Conservation (phyloP, 2,888 invertebrate genomes). For the Brenthis ino region DNA sequence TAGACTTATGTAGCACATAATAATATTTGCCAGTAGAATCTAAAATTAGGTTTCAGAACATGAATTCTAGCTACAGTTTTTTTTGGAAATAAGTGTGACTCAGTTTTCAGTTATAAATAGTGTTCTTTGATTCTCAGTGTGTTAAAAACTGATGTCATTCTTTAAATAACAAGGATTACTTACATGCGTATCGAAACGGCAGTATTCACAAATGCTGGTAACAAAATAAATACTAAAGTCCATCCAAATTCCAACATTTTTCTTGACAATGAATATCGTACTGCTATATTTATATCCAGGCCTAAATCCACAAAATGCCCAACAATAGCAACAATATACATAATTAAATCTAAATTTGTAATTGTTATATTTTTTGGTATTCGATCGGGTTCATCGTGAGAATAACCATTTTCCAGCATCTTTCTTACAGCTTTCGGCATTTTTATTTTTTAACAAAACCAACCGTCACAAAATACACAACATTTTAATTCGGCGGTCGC, state of each 20-base stretch:
- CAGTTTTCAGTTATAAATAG: slow-evolving; percentile 7
- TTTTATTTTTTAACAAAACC: slow-evolving; percentile 33
- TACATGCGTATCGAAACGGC: slow-evolving; percentile 88
- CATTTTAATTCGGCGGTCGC: slow-evolving; percentile 9
- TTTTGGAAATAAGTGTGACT: not conserved
- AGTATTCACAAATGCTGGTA: slow-evolving; percentile 89
- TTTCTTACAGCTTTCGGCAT: slow-evolving; percentile 64
- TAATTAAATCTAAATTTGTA: slow-evolving; percentile 84
- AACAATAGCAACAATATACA: slow-evolving; percentile 85
- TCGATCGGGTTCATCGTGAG: slow-evolving; percentile 82
- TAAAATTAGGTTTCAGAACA: not conserved
- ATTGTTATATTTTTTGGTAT: slow-evolving; percentile 83
- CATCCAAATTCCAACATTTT: slow-evolving; percentile 84
- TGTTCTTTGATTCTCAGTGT: not conserved
- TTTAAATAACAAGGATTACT: slow-evolving; percentile 51
- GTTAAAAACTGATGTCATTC: slow-evolving; percentile 21
- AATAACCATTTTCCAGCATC: slow-evolving; percentile 62
- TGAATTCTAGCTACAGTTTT: not conserved
- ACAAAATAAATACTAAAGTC: slow-evolving; percentile 86
- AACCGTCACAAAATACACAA: slow-evolving; percentile 1
- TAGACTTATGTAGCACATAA: no score
- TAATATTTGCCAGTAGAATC: no score
- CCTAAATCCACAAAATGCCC: slow-evolving; percentile 87
- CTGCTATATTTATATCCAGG: slow-evolving; percentile 87
- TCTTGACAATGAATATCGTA: slow-evolving; percentile 81